These are phyloP conservation scores for Pipra filicauda DNA, from an alignment of 2,113 vertebrate genomes.

Conservation along the genomic window DNA sequence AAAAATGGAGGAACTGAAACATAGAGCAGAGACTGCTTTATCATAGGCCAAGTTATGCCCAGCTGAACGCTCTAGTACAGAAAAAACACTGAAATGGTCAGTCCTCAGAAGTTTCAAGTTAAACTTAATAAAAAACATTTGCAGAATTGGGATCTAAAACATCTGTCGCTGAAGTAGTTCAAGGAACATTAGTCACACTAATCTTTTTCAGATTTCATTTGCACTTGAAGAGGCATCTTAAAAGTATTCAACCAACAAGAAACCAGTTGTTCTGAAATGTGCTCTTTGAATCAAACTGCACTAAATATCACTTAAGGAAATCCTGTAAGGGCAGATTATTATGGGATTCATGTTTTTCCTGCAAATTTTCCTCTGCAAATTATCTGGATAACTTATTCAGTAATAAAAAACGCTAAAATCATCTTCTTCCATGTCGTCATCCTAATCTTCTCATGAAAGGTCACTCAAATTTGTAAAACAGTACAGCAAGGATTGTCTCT, in stretches of 20 bases:
- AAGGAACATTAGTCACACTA: constrained; percentile 21
- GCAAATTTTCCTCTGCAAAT: background rate
- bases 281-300: background rate
- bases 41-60: background rate
- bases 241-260: background rate
- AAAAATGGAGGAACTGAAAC: background rate
- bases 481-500: background rate
- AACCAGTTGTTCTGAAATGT: background rate
- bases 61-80: background rate
- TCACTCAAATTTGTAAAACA: background rate
- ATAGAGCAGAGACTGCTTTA: background rate
- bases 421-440: background rate
- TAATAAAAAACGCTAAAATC: background rate
- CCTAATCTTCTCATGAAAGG: background rate
- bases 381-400: background rate
- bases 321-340: background rate
- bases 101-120: background rate
- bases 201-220: constrained; percentile 34
- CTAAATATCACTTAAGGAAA: background rate
- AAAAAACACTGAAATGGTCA: background rate
- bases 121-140: background rate
- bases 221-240: constrained; percentile 5
- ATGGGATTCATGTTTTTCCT: background rate
- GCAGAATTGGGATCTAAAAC: background rate
- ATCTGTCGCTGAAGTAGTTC: background rate